phyloP scores from a whole-genome alignment of 2,888 invertebrate species.

The Idaea dimidiata region DNA sequence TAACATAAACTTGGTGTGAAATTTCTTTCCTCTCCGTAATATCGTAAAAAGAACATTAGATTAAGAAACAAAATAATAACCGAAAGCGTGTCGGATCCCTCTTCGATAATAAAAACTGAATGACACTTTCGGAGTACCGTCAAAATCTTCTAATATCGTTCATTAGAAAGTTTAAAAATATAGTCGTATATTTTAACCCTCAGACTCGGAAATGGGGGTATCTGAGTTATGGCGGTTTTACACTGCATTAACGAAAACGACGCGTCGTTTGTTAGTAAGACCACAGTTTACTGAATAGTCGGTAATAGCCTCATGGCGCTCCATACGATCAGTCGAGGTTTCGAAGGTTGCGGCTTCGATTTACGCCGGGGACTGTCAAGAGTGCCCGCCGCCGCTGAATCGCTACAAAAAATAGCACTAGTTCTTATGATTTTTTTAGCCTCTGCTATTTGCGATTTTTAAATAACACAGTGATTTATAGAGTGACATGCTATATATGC shows the following conservation, averaged over 20 bases:
- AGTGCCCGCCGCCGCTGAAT: no score
- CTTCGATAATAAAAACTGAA: conserved; percentile 1
- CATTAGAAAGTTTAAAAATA: conserved; percentile 25
- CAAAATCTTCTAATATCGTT: conserved; percentile 19
- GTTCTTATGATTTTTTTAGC: no score
- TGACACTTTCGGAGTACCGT: conserved; percentile 13
- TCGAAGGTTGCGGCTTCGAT: no score
- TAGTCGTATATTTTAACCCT: conserved; percentile 20
- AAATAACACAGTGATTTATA: no score
- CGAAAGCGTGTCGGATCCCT: conserved; percentile 1
- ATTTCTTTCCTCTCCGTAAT: background rate
- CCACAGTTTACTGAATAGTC: background rate
- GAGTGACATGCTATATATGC: no score
- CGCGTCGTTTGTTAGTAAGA: background rate
- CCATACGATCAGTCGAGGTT: no score
- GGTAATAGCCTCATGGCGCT: no score
- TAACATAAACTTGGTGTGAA: conserved; percentile 1
- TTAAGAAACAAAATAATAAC: conserved; percentile 1
- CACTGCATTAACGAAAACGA: background rate
- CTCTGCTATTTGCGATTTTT: no score
- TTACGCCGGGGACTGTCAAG: no score
- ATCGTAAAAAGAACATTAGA: conserved; percentile 1
- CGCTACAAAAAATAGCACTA: no score
- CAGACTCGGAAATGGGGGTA: background rate
- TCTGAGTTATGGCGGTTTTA: background rate